phyloP scores from a whole-genome alignment of 2,797 vertebrate species.

The Numenius phaeopus region DNA sequence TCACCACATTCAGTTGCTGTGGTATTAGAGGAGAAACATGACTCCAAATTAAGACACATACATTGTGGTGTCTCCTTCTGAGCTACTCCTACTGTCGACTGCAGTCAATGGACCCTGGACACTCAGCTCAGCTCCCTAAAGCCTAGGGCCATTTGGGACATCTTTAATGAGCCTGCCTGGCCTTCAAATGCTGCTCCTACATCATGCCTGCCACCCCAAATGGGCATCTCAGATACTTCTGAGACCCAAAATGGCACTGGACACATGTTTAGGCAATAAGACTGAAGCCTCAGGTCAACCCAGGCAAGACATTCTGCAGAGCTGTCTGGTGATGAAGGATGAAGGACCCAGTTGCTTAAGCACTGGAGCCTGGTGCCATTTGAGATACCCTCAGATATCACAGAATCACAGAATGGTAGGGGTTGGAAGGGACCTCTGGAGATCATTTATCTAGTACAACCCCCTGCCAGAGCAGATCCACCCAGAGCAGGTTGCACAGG shows the following conservation, averaged over 20 bases:
- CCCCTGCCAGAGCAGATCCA: no score
- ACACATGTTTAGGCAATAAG: not conserved
- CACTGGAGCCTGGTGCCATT: not conserved
- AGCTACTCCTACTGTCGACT: not conserved
- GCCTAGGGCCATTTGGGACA: not conserved
- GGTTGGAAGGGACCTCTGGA: no score
- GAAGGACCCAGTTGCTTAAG: not conserved
- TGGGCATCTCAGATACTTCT: not conserved
- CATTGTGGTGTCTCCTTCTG: not conserved
- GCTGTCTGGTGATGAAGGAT: not conserved
- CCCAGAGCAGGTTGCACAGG: no score
- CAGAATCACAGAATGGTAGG: no score
- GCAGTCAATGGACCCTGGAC: not conserved
- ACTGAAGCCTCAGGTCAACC: not conserved
- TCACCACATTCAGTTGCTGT: not conserved
- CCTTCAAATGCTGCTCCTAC: not conserved
- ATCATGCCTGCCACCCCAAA: not conserved
- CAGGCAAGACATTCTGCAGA: not conserved
- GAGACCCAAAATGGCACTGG: not conserved
- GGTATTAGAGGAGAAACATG: not conserved
- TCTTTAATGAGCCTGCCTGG: not conserved
- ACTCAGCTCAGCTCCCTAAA: not conserved
- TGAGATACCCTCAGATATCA: not conserved
- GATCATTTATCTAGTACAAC: no score
- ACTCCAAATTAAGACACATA: not conserved